Base-by-base conservation (phyloP, 2,888 invertebrate genomes). In the Pemphredon lugubris region DNA sequence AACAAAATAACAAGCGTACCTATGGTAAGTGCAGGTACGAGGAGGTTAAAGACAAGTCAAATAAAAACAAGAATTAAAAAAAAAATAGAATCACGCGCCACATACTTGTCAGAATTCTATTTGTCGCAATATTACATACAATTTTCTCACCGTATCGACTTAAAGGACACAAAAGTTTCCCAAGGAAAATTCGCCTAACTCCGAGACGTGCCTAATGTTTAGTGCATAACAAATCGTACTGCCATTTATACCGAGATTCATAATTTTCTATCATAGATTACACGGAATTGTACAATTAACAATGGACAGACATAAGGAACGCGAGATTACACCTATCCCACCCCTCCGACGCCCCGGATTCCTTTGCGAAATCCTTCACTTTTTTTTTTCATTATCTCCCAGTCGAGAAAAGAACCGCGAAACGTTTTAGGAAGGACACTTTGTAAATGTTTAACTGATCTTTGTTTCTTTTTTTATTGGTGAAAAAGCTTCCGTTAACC, bases 401-500 rank as follows among this genome's bases (percentile, higher is more conserved):
- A 69, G 21, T 57, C 30, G 30, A 55, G 14, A 51, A 60, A 53
- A 60, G 39, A 42, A 58, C 40, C n/a, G n/a, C n/a, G 48, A 50
- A 69, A 55, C 40, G 51, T 26, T 57, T 53, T 54, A 71, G 60
- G 57, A 60, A 71, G 72, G 59, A 65, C 71, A 73, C 71, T 73
- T 71, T 37, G 55, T 65, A 65, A 73, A 83, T 80, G 77, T 84
- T 83, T 82, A 83, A 82, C 84, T 86, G 81, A 84, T 83, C 37
- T 85, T 84, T 85, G 4, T 0, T 40, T 34, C 30, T 40, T 55
- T 42, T 64, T 72, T 71, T 87, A 86, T 87, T 86, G 84, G 85
- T 86, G 86, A 86, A 87, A 87, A 87, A 86, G 87, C 85, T 84
- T 86, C 73, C 79, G 82, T 83, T 82, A 85, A 86, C 84, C 83